Evolutionary conservation across 2,797 vertebrate species (phyloP), one percentile per base, ranked within the genome.

Genomic region (Cossypha dichroa): DNA sequence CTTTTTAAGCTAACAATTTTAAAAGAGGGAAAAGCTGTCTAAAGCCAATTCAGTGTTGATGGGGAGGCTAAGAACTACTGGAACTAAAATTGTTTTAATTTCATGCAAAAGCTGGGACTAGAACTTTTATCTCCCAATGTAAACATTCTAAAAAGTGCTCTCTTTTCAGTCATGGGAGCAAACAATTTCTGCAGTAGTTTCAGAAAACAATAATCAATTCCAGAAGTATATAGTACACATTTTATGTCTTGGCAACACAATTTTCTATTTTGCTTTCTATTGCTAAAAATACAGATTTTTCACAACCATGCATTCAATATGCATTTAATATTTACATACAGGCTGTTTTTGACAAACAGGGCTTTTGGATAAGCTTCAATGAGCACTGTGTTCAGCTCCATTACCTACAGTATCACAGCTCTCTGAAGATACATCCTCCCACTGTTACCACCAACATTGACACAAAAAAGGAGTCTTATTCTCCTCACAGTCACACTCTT

Each of bases 311-410:
- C 28, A 70, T 88, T 94, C 92, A 73, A 78, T 82, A 90, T 76
- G 63, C 33, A 76, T 58, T 89, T 87, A 87, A 56, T 91, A 91
- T 91, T 95, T 89, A 81, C 70, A 94, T 88, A 86, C 49, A 92
- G 52, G 9, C 14, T 82, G 28, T 6, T 75, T 93, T 87, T 63
- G 81, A 89, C 41, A 79, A 84, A 34, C 63, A 36, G 16, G 22
- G 18, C 0, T 89, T 93, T 91, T 69, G 80, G 66, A 59, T 60
- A 67, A 59, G 84, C 72, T 82, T 89, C 84, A 82, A 1, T 36
- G 38, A 91, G 62, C 78, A 43, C 21, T 34, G n/a, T 46, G 67
- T 81, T 90, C 76, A 75, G 80, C 52, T 87, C 78, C 72, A 73
- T 91, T 92, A 84, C 91, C 64, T 86, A 25, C 45, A 87, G n/a